A percentile compares a stretch with the other conserved stretches of the same genome.
Evolutionary conservation across 2,797 vertebrate genomes (phyloP).

Genomic region (Iguana delicatissima): DNA sequence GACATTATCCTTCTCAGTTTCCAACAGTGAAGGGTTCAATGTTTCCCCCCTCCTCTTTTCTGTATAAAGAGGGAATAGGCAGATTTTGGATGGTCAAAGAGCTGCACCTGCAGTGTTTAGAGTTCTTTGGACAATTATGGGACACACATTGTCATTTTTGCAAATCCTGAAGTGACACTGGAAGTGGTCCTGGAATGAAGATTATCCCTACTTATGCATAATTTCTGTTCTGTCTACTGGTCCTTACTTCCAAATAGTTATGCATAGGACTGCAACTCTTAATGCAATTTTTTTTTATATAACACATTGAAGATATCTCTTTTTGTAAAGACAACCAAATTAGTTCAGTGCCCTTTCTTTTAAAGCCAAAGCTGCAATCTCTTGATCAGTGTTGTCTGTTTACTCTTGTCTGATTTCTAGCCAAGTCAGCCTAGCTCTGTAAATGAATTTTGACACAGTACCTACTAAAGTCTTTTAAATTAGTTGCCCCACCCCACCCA

Average conservation of each 20-base stretch:
- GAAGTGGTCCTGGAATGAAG: neutral
- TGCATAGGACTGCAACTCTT: neutral
- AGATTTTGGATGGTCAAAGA: no score
- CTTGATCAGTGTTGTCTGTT: slow-evolving; percentile 31
- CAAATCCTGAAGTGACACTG: no score
- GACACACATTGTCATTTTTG: no score
- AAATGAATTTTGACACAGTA: neutral
- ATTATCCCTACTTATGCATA: neutral
- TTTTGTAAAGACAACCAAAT: slow-evolving; percentile 30
- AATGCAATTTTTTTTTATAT: neutral
- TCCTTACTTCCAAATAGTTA: neutral
- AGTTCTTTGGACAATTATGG: no score
- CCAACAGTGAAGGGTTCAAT: neutral
- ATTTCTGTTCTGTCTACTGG: neutral
- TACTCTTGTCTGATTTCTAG: slow-evolving; percentile 48
- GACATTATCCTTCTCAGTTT: neutral
- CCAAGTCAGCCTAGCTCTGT: slow-evolving; percentile 34
- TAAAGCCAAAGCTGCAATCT: slow-evolving; percentile 30
- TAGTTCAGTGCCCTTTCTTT: slow-evolving; percentile 22
- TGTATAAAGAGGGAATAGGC: neutral
- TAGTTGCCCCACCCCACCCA: neutral
- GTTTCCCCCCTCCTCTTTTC: neutral
- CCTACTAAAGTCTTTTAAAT: neutral
- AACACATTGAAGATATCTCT: neutral
- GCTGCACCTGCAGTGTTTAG: no score